These are phyloP conservation scores for Platichthys stellatus DNA, from an alignment of 2,113 vertebrate genomes.

Conservation along the genomic window DNA sequence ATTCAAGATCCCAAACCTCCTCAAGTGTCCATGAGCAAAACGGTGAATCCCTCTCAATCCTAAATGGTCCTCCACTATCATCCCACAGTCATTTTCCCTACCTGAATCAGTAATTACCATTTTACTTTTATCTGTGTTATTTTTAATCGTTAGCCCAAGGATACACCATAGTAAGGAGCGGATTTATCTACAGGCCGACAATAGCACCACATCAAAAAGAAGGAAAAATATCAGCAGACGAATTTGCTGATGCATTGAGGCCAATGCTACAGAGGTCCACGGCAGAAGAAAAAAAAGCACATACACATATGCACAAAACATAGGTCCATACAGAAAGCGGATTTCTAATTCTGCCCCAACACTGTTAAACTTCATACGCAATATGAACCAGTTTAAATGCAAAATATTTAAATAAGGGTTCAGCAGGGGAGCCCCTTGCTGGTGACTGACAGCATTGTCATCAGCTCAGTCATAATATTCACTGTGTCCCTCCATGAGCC, in stretches of 20 bases:
- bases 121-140: conserved; percentile 62
- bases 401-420: too few species aligned
- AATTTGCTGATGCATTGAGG: conserved; percentile 37
- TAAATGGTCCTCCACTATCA: conserved; percentile 35
- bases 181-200: conserved; percentile 37
- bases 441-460: background rate
- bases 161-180: conserved; percentile 23
- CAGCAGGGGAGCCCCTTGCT: background rate
- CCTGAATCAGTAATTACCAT: conserved; percentile 60
- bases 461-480: background rate
- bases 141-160: conserved; percentile 44
- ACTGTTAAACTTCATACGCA: too few species aligned
- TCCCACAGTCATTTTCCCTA: conserved; percentile 40
- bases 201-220: conserved; percentile 38
- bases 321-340: too few species aligned
- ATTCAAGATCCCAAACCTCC: conserved; percentile 5
- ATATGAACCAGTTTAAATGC: too few species aligned
- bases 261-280: background rate
- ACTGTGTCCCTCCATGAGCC: background rate
- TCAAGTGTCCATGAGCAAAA: conserved; percentile 42
- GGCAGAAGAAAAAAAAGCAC: background rate
- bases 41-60: conserved; percentile 17
- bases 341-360: too few species aligned
- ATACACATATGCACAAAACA: too few species aligned
- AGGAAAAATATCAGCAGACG: background rate